Conservation (phyloP, 1,140 invertebrate species). For the Hycleus phaleratus region DNA sequence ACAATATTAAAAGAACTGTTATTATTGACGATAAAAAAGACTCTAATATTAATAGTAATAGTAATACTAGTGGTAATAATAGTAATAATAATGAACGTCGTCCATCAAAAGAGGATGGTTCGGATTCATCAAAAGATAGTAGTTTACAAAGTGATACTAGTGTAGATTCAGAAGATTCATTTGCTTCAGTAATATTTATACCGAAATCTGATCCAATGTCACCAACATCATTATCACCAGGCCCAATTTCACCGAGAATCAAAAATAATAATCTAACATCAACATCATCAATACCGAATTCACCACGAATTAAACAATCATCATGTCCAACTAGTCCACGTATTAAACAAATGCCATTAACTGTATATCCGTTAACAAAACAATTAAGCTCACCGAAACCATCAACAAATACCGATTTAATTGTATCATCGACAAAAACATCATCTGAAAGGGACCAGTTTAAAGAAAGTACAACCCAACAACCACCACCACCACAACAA, state of each 20-base stretch:
- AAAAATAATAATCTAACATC: constrained; percentile 34
- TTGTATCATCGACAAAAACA: constrained; percentile 27
- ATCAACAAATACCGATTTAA: constrained; percentile 36
- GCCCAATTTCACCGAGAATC: constrained; percentile 48
- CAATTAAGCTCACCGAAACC: constrained; percentile 50
- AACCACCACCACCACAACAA: not conserved
- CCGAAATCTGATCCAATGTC: constrained; percentile 58
- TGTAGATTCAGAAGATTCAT: constrained; percentile 86
- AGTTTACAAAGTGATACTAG: constrained; percentile 88
- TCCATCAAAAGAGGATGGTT: constrained; percentile 72
- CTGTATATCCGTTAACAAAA: constrained; percentile 48
- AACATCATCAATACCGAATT: constrained; percentile 59
- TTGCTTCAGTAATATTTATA: constrained; percentile 83
- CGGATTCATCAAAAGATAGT: constrained; percentile 85
- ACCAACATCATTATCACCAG: constrained; percentile 48
- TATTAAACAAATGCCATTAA: constrained; percentile 48
- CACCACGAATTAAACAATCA: constrained; percentile 53
- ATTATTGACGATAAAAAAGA: constrained; percentile 26
- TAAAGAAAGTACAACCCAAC: constrained; percentile 13
- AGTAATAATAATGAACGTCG: constrained; percentile 47
- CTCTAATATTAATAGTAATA: constrained; percentile 36
- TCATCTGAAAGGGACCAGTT: constrained; percentile 40
- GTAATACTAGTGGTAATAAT: constrained; percentile 38
- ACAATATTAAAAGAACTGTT: constrained; percentile 10
- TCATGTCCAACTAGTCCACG: constrained; percentile 53